phyloP scores from a whole-genome alignment of 2,797 vertebrate species.

The Mionectes olivaceus region DNA sequence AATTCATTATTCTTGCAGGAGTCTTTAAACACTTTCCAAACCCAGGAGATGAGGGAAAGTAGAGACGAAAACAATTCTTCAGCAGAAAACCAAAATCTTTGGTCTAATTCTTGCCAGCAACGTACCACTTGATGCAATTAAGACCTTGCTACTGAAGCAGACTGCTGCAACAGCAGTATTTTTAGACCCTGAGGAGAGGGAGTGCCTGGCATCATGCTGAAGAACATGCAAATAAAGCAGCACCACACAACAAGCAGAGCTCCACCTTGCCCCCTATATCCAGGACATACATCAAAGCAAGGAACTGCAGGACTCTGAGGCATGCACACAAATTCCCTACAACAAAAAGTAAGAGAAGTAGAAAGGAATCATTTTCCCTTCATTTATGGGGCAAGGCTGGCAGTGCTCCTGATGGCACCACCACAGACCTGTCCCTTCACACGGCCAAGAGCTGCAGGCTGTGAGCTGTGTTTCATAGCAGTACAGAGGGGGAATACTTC shows the following conservation, averaged over 20 bases:
- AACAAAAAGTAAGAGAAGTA: accelerated
- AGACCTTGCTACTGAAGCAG: not conserved
- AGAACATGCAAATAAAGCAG: not conserved
- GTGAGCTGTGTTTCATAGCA: not conserved
- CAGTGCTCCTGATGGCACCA: not conserved
- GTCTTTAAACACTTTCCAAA: not conserved
- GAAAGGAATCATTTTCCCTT: not conserved
- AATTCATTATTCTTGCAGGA: not conserved
- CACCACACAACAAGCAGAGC: not conserved
- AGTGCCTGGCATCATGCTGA: not conserved
- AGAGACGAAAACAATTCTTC: not conserved
- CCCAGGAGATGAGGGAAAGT: not conserved
- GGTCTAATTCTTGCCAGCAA: not conserved
- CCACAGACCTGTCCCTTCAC: not conserved
- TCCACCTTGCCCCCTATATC: not conserved
- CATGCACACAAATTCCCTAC: not conserved
- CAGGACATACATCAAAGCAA: not conserved
- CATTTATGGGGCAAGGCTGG: not conserved
- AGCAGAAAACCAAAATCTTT: not conserved
- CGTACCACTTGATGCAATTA: not conserved
- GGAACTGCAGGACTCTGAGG: not conserved
- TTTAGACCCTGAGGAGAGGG: not conserved
- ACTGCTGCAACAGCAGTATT: not conserved
- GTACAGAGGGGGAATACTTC: not conserved
- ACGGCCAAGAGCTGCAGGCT: not conserved